Evolutionary conservation across 2,888 invertebrate genomes (phyloP).

Genomic region (Watsonalla cultraria): DNA sequence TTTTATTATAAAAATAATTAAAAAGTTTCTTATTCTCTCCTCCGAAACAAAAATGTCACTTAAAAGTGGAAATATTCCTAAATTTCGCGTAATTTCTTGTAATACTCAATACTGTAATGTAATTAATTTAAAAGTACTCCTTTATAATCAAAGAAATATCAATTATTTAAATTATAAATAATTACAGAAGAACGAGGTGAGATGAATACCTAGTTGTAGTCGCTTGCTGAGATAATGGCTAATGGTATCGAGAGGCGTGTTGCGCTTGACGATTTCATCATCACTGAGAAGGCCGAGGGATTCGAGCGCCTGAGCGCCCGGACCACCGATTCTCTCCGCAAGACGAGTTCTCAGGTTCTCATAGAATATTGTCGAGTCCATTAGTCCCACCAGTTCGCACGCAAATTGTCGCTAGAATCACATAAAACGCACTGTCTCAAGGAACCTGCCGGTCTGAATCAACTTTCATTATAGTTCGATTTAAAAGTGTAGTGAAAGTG

Average conservation of each 20-base stretch:
- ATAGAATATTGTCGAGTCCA: conserved; percentile 92
- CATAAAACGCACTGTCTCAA: neutral
- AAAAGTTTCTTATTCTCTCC: too few relatives aligned
- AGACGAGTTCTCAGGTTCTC: conserved; percentile 94
- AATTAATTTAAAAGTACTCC: too few relatives aligned
- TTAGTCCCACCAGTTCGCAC: conserved; percentile 90
- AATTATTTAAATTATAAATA: neutral
- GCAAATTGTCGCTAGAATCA: conserved; percentile 86
- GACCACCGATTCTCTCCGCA: conserved; percentile 86
- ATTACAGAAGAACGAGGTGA: neutral
- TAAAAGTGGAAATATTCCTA: too few relatives aligned
- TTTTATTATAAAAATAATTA: too few relatives aligned
- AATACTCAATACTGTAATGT: too few relatives aligned
- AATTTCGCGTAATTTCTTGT: too few relatives aligned
- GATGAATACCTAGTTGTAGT: conserved; percentile 82
- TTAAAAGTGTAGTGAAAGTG: neutral
- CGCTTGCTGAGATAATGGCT: conserved; percentile 92
- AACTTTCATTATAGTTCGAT: neutral
- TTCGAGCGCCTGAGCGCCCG: conserved; percentile 87
- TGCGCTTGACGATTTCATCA: conserved; percentile 87
- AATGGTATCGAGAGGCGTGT: conserved; percentile 95
- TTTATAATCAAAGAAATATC: too few relatives aligned
- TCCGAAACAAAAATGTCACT: too few relatives aligned
- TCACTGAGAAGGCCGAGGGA: conserved; percentile 93
- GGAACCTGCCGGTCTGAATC: neutral